Conservation (phyloP, 2,113 vertebrate species). For the Hippoglossus stenolepis region DNA sequence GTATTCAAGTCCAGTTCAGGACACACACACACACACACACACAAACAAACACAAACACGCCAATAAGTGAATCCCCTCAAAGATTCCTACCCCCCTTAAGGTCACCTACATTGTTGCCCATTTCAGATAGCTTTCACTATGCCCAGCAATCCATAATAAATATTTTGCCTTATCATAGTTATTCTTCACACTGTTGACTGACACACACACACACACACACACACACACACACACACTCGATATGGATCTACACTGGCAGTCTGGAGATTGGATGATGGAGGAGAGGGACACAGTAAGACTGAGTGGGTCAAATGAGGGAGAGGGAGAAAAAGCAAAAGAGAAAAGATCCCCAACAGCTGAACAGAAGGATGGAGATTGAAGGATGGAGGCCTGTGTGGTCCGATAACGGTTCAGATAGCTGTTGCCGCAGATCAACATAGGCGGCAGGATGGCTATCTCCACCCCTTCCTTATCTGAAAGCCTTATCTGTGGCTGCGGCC, state of each 20-base stretch:
- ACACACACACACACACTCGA: neutral
- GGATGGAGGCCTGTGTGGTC: conserved; percentile 46
- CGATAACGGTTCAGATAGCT: conserved; percentile 64
- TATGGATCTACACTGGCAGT: neutral
- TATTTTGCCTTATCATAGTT: neutral
- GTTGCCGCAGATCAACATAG: conserved; percentile 6
- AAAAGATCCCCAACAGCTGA: neutral
- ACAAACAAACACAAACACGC: too few relatives aligned
- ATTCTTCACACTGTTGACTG: conserved; percentile 4
- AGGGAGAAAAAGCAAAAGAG: neutral
- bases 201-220: conserved; percentile 5
- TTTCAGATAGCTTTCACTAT: conserved; percentile 10
- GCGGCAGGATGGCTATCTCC: conserved; percentile 18
- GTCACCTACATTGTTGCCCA: conserved; percentile 11
- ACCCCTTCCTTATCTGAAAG: conserved; percentile 34
- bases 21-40: too few relatives aligned
- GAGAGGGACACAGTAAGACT: conserved; percentile 8
- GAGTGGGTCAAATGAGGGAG: conserved; percentile 3
- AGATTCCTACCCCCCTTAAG: conserved; percentile 1
- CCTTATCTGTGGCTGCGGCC: conserved; percentile 38
- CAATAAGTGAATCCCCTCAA: neutral
- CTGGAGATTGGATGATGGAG: conserved; percentile 8
- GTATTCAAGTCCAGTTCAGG: too few relatives aligned
- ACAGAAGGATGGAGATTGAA: conserved; percentile 21
- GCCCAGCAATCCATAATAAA: neutral